Conservation (phyloP, 92 coral and sea anemone species). For the Porites lobata region DNA sequence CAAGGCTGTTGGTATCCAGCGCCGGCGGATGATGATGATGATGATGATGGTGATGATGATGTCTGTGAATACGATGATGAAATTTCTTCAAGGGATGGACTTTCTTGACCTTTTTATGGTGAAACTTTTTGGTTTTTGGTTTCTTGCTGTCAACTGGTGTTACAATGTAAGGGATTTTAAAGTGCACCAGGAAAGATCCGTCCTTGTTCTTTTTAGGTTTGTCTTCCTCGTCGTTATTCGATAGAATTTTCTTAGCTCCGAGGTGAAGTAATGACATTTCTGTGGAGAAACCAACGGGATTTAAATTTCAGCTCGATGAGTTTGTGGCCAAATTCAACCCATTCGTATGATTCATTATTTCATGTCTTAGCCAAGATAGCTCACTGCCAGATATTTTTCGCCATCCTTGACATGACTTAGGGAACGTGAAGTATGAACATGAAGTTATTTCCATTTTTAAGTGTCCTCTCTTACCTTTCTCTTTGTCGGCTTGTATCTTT, state of each 20-base stretch:
- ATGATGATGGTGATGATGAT: constrained; percentile 47
- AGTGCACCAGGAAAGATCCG: constrained; percentile 84
- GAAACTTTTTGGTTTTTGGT: constrained; percentile 41
- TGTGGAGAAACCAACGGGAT: constrained; percentile 1
- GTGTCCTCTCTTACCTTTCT: constrained; percentile 67
- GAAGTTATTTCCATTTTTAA: background rate
- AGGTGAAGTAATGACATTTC: constrained; percentile 87
- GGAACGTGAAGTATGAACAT: too few species aligned
- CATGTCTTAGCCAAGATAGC: too few species aligned
- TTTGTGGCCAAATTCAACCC: background rate
- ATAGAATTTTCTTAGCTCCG: constrained; percentile 66
- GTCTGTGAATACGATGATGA: constrained; percentile 56
- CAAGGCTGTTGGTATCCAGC: constrained; percentile 6
- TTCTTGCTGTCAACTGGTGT: constrained; percentile 78
- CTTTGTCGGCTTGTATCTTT: constrained; percentile 68
- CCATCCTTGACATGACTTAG: too few species aligned
- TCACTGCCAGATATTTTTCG: too few species aligned
- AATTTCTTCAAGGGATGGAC: constrained; percentile 34
- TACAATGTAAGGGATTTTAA: constrained; percentile 89
- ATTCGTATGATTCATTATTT: too few species aligned
- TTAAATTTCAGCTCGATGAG: background rate
- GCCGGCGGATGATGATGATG: constrained; percentile 51
- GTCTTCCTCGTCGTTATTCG: constrained; percentile 27
- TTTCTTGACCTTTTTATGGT: constrained; percentile 37
- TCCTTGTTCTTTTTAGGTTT: constrained; percentile 84